phyloP scores from a whole-genome alignment of 2,888 invertebrate genomes.

The Serripes groenlandicus region DNA sequence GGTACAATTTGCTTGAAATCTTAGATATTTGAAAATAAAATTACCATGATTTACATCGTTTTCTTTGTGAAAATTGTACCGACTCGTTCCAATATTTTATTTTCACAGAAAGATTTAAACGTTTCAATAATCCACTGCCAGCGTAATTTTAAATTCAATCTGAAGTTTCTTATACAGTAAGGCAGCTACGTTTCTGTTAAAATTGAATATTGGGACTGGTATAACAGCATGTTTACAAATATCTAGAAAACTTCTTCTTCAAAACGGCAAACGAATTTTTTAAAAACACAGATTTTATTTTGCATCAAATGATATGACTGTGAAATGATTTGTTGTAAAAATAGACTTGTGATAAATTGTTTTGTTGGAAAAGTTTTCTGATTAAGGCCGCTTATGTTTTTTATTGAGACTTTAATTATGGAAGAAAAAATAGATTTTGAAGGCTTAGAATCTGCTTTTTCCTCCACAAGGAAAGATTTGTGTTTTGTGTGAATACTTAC shows the following conservation, averaged over 20 bases:
- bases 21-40: too few species aligned
- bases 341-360: too few species aligned
- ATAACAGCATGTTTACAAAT: slow-evolving; percentile 15
- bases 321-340: too few species aligned
- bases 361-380: neutral
- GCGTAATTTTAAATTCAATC: neutral
- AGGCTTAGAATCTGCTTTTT: neutral
- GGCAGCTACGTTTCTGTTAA: neutral
- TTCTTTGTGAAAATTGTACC: neutral
- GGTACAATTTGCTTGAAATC: too few species aligned
- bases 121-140: neutral
- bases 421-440: neutral
- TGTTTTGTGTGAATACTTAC: slow-evolving; percentile 27
- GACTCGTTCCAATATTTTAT: neutral
- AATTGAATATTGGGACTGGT: slow-evolving; percentile 3
- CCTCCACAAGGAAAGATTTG: neutral
- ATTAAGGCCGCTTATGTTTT: neutral
- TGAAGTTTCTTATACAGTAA: neutral
- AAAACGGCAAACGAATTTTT: neutral
- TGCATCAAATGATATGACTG: neutral
- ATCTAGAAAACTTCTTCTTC: neutral
- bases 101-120: neutral
- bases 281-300: too few species aligned
- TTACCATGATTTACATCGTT: too few species aligned
- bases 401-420: neutral